Evolutionary conservation across 2,888 invertebrate species (phyloP).

Genomic region (Zygogramma bicolorata): DNA sequence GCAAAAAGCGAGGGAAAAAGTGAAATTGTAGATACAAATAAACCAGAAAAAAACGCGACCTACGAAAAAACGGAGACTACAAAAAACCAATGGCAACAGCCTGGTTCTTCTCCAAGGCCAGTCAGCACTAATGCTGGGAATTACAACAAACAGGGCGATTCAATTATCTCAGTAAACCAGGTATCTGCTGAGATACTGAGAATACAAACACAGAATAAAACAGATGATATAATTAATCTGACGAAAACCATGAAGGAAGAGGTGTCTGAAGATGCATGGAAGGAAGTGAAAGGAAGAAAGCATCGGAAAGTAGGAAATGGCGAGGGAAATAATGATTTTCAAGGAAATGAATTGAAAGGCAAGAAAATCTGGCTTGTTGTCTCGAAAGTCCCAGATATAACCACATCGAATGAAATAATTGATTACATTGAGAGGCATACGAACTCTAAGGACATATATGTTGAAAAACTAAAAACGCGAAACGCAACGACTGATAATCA

Average conservation of each 20-base stretch:
- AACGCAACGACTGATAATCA: too few species aligned
- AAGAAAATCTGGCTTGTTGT: constrained; percentile 6
- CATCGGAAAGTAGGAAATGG: constrained; percentile 2
- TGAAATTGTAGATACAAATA: neutral
- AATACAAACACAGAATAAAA: neutral
- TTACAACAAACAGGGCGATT: neutral
- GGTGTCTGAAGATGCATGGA: neutral
- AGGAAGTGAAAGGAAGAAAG: neutral
- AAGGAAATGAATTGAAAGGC: neutral
- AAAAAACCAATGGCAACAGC: neutral
- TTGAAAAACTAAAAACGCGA: too few species aligned
- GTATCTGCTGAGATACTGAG: neutral
- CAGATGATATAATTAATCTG: neutral
- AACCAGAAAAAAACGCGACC: constrained; percentile 2
- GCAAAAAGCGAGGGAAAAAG: neutral
- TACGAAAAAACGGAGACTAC: constrained; percentile 1
- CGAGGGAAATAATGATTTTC: neutral
- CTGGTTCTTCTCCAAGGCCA: neutral
- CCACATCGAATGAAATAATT: neutral
- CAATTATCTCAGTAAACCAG: neutral
- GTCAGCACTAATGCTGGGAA: neutral
- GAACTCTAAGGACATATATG: neutral
- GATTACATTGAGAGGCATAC: neutral
- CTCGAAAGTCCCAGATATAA: constrained; percentile 9
- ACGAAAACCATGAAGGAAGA: neutral